These are phyloP conservation scores for Ctenicera cuprea DNA, from an alignment of 2,888 invertebrate species.

Conservation along the genomic window DNA sequence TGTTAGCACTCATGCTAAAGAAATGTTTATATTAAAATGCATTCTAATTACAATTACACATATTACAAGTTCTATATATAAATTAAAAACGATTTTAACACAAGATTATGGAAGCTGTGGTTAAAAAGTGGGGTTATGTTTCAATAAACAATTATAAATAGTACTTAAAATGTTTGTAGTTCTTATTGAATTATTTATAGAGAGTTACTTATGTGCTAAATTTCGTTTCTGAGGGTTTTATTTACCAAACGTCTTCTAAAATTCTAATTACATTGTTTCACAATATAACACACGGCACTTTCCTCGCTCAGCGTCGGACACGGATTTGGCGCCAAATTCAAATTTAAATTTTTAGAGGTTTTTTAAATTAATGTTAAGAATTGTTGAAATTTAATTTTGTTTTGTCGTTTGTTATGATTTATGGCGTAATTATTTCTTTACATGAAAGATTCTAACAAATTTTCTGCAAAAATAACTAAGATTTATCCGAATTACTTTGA, in stretches of 20 bases:
- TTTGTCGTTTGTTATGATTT: neutral
- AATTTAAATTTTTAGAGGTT: neutral
- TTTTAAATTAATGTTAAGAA: neutral
- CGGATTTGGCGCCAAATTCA: conserved; percentile 1
- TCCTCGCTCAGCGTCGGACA: neutral
- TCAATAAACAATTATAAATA: neutral
- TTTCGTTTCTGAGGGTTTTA: neutral
- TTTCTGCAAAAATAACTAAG: no score
- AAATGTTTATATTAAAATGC: neutral
- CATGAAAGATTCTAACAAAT: no score
- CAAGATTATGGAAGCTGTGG: neutral
- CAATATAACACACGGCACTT: neutral
- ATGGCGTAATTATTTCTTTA: no score
- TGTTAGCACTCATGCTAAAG: conserved; percentile 15
- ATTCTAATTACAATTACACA: neutral
- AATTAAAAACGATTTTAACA: neutral
- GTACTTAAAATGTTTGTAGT: neutral
- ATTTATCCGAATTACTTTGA: neutral
- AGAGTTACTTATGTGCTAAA: no score
- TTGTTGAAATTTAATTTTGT: no score
- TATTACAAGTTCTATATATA: neutral
- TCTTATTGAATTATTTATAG: neutral
- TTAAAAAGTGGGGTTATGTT: conserved; percentile 14
- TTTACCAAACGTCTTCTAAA: conserved; percentile 4
- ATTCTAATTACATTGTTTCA: neutral